These are phyloP conservation scores for Opisthocomus hoazin DNA, from an alignment of 2,113 vertebrate species.

Conservation along the genomic window DNA sequence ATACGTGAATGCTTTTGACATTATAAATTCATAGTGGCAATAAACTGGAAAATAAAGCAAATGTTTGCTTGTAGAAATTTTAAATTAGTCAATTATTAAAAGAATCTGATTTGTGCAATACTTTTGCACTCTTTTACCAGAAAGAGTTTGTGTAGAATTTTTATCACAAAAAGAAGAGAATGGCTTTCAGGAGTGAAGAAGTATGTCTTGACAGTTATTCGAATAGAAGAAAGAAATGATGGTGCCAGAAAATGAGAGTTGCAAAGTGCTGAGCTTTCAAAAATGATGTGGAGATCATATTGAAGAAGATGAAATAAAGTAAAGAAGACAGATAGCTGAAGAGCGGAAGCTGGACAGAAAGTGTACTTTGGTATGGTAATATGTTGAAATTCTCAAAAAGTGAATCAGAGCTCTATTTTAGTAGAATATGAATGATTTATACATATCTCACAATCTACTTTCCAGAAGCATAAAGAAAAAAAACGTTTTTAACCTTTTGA, in stretches of 20 bases:
- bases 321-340: background rate
- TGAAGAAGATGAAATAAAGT: background rate
- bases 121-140: background rate
- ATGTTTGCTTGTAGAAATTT: background rate
- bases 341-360: background rate
- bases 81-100: background rate
- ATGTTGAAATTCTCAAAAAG: background rate
- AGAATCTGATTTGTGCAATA: background rate
- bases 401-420: background rate
- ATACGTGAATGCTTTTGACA: background rate
- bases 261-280: background rate
- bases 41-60: background rate
- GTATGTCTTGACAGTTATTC: background rate
- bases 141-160: background rate
- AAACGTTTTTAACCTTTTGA: background rate
- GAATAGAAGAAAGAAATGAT: background rate
- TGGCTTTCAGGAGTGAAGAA: background rate
- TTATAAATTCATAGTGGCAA: background rate
- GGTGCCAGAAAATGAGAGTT: background rate
- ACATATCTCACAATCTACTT: background rate
- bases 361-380: conserved; percentile 2
- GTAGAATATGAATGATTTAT: conserved; percentile 31
- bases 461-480: background rate
- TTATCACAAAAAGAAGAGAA: background rate
- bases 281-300: background rate